Base-by-base conservation (phyloP, 1,140 invertebrate species). In the Camponotus floridanus region DNA sequence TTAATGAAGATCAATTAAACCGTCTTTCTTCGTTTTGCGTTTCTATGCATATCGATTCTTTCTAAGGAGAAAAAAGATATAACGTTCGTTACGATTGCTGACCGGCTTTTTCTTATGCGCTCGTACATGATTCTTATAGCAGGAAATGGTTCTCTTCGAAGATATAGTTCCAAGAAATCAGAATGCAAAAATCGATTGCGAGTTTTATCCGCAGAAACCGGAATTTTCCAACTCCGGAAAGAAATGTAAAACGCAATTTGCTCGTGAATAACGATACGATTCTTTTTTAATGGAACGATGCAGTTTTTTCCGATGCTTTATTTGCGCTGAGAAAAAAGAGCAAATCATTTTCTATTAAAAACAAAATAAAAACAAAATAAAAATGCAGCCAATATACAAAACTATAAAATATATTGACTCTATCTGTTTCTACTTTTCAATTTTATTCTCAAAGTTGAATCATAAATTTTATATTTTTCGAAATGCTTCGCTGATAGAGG, bases 131-230 rank as follows among this genome's bases (percentile, higher is more conserved):
- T 86, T 89, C 39, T 68, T 74, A 33, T 13, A 6, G 39, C 45
- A 80, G 70, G 51, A 83, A 73, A 74, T 62, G 31, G n/a, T 85
- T 90, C 90, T 90, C 89, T 90, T 51, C 59, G 89, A 90, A 90
- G 51, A 18, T 45, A 64, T 9, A 39, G 31, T 89, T 87, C 79
- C 42, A 55, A 71, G 88, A 90, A 86, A 55, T 59, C 55, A 4
- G 39, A 59, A 71, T 55, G 36, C 67, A 33, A 73, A 73, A 81
- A 26, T 11, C 26, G 36, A 33, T 1, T 33, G 39, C 26, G 7
- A 61, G 55, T 73, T 59, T 81, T 11, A 45, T 71, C 67, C 21
- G 67, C n/a, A 33, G 70, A 57, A 73, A 73, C 48, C 51, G 18
- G 2, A 73, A 11, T 81, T 81, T 73, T 45, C 36, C 71, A 39